Conservation (phyloP, 35 echinoderm and acorn worm genomes). For the Acanthaster planci region DNA sequence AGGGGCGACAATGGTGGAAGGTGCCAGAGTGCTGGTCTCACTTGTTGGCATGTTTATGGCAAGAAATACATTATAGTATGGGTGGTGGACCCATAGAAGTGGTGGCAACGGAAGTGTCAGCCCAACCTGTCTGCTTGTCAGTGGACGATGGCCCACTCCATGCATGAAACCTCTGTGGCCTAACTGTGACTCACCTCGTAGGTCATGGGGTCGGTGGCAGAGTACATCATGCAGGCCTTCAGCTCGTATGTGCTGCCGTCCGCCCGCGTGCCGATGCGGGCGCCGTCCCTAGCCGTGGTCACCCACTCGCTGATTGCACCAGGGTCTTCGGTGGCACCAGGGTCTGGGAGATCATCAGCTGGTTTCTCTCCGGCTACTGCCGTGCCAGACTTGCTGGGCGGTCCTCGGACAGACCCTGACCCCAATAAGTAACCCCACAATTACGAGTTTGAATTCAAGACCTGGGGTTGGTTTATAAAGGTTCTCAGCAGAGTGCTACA, state of each 20-base stretch:
- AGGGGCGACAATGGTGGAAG: too few species aligned
- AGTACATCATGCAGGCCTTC: slow-evolving; percentile 71
- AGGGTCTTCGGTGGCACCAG: not conserved
- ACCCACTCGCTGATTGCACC: slow-evolving; percentile 61
- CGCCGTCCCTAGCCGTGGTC: slow-evolving; percentile 76
- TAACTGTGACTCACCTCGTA: slow-evolving; percentile 59
- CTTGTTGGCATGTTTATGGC: too few species aligned
- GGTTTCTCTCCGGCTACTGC: slow-evolving; percentile 14
- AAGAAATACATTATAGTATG: too few species aligned
- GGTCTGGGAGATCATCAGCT: slow-evolving; percentile 31
- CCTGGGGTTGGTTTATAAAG: not conserved
- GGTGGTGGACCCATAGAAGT: too few species aligned
- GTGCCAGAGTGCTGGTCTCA: too few species aligned
- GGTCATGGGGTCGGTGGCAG: slow-evolving; percentile 86
- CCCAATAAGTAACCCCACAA: not conserved
- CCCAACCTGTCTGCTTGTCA: too few species aligned
- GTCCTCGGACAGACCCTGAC: slow-evolving; percentile 29
- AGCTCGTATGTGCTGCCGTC: slow-evolving; percentile 59
- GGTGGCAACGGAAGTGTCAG: too few species aligned
- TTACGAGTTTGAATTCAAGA: too few species aligned
- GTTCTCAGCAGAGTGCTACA: not conserved
- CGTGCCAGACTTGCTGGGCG: slow-evolving; percentile 30
- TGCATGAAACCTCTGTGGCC: too few species aligned
- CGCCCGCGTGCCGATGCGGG: slow-evolving; percentile 67
- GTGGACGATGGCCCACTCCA: too few species aligned